Percentiles rank a stretch among this genome's conserved stretches.
Evolutionary conservation across 2,113 vertebrate genomes (phyloP).

Genomic region (Bos javanicus): DNA sequence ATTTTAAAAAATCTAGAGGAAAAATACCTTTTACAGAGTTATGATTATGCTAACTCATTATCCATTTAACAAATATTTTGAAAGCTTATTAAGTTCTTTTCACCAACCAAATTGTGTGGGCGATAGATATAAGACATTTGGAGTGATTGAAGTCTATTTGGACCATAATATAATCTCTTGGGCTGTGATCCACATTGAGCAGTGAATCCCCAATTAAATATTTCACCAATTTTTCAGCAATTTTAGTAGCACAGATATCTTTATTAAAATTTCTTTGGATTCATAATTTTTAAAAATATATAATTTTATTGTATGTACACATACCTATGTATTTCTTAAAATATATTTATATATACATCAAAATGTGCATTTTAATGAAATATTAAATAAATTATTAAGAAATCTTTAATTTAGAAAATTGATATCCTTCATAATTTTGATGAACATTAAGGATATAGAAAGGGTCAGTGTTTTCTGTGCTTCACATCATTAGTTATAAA

Average conservation of each 20-base stretch:
- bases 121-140: not conserved
- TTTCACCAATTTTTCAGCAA: not conserved
- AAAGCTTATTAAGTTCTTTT: not conserved
- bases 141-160: not conserved
- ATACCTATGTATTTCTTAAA: not conserved
- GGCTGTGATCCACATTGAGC: not conserved
- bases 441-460: not conserved
- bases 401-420: not conserved
- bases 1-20: not conserved
- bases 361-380: not conserved
- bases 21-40: not conserved
- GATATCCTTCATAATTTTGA: not conserved
- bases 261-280: not conserved
- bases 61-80: not conserved
- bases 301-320: not conserved
- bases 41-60: not conserved
- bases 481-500: not conserved
- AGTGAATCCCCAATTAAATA: not conserved
- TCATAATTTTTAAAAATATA: not conserved
- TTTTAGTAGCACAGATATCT: not conserved
- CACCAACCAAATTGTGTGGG: not conserved
- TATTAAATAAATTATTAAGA: not conserved
- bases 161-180: not conserved
- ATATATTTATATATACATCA: not conserved
- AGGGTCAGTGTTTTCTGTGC: not conserved